Percentiles rank a stretch among this genome's conserved stretches.
Conservation (phyloP, 2,113 vertebrate species). For the Syrrhaptes paradoxus region DNA sequence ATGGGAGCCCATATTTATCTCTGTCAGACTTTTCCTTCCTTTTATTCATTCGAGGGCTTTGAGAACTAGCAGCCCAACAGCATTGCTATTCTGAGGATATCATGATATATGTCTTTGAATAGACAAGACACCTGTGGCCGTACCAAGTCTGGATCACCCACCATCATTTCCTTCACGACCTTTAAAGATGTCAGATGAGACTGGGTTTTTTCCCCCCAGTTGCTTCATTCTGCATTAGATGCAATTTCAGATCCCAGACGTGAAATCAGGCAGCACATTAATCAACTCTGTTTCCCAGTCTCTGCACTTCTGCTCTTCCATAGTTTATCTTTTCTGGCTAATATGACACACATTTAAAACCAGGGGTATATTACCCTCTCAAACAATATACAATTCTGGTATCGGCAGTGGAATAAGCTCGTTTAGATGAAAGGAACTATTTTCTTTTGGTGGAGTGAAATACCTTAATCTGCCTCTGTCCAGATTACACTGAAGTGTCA, state of each 20-base stretch:
- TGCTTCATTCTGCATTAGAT: slow-evolving; percentile 49
- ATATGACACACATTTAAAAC: slow-evolving; percentile 24
- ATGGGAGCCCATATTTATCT: background rate
- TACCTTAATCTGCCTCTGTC: slow-evolving; percentile 44
- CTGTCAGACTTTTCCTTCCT: background rate
- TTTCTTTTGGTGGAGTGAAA: slow-evolving; percentile 37
- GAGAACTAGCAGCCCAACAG: background rate
- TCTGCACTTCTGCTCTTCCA: slow-evolving; percentile 1
- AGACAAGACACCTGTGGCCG: slow-evolving; percentile 22
- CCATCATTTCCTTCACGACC: slow-evolving; percentile 58
- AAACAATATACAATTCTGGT: background rate
- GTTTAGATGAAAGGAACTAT: slow-evolving; percentile 57
- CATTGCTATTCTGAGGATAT: background rate
- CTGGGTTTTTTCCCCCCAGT: background rate
- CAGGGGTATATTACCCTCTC: background rate
- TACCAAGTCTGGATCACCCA: background rate
- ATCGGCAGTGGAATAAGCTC: slow-evolving; percentile 26
- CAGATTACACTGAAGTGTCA: slow-evolving; percentile 31
- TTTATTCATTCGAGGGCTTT: background rate
- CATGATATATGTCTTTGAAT: slow-evolving; percentile 7
- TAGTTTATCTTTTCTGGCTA: slow-evolving; percentile 50
- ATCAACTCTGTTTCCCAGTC: slow-evolving; percentile 44
- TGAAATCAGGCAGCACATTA: slow-evolving; percentile 69
- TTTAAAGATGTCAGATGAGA: slow-evolving; percentile 64
- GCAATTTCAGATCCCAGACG: slow-evolving; percentile 61